phyloP scores from a whole-genome alignment of 2,797 vertebrate species.

The Pristis pectinata region DNA sequence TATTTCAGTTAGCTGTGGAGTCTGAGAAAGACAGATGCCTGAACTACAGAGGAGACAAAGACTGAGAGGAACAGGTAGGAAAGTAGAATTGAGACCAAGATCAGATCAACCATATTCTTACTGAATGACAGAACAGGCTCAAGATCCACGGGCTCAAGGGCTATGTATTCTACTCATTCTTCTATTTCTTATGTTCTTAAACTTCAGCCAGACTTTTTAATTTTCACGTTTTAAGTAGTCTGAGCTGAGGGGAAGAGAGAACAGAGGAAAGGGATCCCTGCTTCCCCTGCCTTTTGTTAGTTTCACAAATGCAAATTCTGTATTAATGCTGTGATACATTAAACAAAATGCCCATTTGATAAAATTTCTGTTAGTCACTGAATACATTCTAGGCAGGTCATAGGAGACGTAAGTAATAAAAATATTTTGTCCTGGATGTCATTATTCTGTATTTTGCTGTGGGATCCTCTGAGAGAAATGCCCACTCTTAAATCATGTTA shows the following conservation, averaged over 20 bases:
- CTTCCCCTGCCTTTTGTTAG: background rate
- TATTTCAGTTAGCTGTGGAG: too few relatives aligned
- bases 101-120: too few relatives aligned
- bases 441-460: background rate
- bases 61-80: too few relatives aligned
- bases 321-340: background rate
- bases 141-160: too few relatives aligned
- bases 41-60: too few relatives aligned
- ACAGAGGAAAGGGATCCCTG: background rate
- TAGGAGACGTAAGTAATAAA: background rate
- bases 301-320: background rate
- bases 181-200: too few relatives aligned
- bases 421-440: background rate
- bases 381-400: background rate
- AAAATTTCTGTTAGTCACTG: background rate
- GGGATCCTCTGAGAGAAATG: background rate
- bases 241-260: background rate
- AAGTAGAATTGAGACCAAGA: too few relatives aligned
- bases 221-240: background rate
- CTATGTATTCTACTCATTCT: too few relatives aligned
- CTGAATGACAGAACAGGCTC: too few relatives aligned
- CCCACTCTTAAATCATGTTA: background rate
- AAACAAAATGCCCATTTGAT: background rate
- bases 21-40: too few relatives aligned
- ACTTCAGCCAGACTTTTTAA: background rate